phyloP scores from a whole-genome alignment of 2,888 invertebrate species.

The Trypoxylon attenuatum region DNA sequence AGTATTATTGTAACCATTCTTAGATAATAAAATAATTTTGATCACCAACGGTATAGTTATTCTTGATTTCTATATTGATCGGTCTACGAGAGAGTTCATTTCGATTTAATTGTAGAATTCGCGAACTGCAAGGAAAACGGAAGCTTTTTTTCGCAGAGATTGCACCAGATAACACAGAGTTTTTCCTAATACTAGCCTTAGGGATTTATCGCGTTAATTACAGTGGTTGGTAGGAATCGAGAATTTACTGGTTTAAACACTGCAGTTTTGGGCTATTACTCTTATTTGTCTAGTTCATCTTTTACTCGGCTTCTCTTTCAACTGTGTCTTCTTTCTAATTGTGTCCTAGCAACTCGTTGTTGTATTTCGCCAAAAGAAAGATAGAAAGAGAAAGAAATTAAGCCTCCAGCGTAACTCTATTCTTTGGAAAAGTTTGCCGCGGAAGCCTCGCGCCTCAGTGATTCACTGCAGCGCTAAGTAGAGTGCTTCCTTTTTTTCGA shows the following conservation, averaged over 20 bases:
- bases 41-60: no score
- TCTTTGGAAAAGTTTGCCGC: slow-evolving; percentile 4
- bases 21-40: no score
- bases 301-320: not conserved
- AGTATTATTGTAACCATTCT: no score
- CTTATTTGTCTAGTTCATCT: not conserved
- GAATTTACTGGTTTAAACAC: slow-evolving; percentile 5
- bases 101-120: no score
- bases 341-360: slow-evolving; percentile 1
- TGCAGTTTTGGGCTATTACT: not conserved
- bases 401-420: not conserved
- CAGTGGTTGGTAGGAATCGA: slow-evolving; percentile 12
- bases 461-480: slow-evolving; percentile 2
- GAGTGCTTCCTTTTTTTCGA: slow-evolving; percentile 5
- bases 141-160: no score
- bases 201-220: slow-evolving; percentile 22
- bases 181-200: no score
- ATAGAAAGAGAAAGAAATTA: slow-evolving; percentile 18
- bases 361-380: no score
- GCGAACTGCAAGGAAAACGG: no score
- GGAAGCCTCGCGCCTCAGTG: not conserved
- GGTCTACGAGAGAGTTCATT: no score
- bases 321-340: slow-evolving; percentile 2
- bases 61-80: no score
- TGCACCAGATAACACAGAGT: no score